A percentile compares a stretch with the other conserved stretches of the same genome.
phyloP scores from a whole-genome alignment of 2,113 vertebrate genomes.

The Trematomus loennbergii region DNA sequence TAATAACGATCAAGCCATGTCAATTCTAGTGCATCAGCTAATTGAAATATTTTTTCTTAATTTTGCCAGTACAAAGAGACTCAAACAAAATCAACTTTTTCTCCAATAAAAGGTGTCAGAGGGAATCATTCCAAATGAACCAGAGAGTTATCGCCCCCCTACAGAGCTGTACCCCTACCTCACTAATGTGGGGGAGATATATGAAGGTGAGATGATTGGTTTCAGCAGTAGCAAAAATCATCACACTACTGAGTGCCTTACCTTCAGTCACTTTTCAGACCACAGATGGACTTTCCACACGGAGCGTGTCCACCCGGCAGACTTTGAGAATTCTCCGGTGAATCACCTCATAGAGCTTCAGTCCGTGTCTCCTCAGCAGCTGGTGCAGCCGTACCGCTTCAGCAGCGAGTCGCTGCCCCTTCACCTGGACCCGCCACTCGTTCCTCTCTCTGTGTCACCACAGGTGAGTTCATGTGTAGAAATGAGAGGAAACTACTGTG shows the following conservation, averaged over 20 bases:
- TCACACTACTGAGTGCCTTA: background rate
- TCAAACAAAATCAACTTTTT: background rate
- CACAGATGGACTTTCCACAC: conserved; percentile 70
- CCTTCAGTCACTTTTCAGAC: conserved; percentile 50
- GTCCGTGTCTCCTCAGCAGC: conserved; percentile 71
- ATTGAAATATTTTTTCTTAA: background rate
- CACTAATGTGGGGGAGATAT: conserved; percentile 66
- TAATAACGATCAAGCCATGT: background rate
- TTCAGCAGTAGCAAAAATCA: background rate
- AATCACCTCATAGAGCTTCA: conserved; percentile 76
- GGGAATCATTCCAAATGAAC: conserved; percentile 57
- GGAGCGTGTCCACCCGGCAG: conserved; percentile 61
- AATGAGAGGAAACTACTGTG: background rate
- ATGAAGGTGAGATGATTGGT: conserved; percentile 67
- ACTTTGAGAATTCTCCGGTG: conserved; percentile 65
- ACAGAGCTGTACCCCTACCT: conserved; percentile 75
- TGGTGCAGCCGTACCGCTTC: conserved; percentile 65
- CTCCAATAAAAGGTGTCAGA: conserved; percentile 56
- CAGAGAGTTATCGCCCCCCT: conserved; percentile 65
- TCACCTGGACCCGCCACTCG: conserved; percentile 68
- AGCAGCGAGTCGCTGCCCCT: conserved; percentile 59
- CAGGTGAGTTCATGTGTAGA: conserved; percentile 54
- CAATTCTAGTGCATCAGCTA: background rate
- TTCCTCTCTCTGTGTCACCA: conserved; percentile 59
- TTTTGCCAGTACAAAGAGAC: background rate